A percentile compares a stretch with the other conserved stretches of the same genome.
Evolutionary conservation across 2,113 vertebrate species (phyloP).

Genomic region (Capricornis sumatraensis): DNA sequence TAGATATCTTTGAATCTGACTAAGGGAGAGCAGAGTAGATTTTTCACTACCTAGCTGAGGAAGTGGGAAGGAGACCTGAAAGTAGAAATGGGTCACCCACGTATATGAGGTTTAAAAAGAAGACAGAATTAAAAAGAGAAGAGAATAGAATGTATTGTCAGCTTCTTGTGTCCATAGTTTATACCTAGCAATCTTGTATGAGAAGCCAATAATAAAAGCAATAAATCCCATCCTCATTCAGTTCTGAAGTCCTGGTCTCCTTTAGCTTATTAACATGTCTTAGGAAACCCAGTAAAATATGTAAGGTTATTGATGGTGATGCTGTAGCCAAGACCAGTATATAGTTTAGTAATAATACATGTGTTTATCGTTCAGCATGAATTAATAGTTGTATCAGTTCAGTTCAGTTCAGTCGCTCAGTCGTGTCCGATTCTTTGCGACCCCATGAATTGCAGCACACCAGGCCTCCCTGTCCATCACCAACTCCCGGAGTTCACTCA

Average conservation of each 20-base stretch:
- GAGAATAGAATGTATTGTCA: neutral
- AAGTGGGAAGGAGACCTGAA: neutral
- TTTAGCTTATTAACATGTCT: neutral
- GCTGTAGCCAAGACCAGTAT: neutral
- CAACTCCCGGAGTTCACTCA: no score
- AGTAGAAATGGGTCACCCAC: neutral
- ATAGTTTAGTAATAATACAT: neutral
- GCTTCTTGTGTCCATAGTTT: neutral
- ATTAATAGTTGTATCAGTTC: neutral
- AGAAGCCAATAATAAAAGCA: neutral
- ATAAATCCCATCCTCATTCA: neutral
- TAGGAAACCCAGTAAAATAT: conserved; percentile 7
- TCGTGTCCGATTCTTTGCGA: no score
- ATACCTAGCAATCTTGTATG: neutral
- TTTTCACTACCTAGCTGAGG: neutral
- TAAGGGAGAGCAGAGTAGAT: neutral
- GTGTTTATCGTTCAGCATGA: neutral
- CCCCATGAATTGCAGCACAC: no score
- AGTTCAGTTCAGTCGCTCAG: no score
- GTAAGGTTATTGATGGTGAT: neutral
- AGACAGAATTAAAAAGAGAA: conserved; percentile 11
- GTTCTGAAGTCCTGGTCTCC: neutral
- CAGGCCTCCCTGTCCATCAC: no score
- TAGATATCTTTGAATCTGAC: neutral
- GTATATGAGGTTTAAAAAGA: neutral